Base-by-base conservation (phyloP, 2,113 vertebrate species). In the Cariama cristata region DNA sequence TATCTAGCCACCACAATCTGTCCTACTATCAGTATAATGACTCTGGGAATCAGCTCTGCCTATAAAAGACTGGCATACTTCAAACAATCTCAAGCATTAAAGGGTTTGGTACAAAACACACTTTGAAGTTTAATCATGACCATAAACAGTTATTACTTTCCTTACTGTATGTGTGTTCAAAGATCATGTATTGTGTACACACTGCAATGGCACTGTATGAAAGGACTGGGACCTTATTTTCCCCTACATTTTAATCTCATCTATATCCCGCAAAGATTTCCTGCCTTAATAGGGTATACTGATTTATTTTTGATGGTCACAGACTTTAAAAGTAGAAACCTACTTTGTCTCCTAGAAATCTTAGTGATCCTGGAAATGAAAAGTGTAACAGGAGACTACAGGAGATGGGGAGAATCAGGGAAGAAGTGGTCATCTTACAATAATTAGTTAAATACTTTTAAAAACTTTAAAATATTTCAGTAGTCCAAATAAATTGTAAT, bases 111-210 rank as follows among this genome's bases (percentile, higher is more conserved):
- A 63, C 60, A 87, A 96, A 96, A 85, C 86, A 93, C 15, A 9
- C 89, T 96, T 96, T 96, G 94, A 95, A 95, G 86, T 96, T 91
- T 89, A 89, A 79, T 89, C 24, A 9, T 27, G 60, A 14, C 30
- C 44, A 79, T 96, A 97, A 97, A 97, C 19, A 27, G 12, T 84
- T 86, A 94, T 18, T 74, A 60, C 56, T 86, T 83, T 69, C 33
- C 22, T 75, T 66, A 75, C 14, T 20, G 38, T 66, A 27, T 52
- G 5, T 6, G 14, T 60, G 87, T 79, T 94, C 87, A 96, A 97
- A 96, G 80, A 85, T 87, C 47, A 52, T 1, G 1, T 63, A 58
- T 64, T 73, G 45, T 68, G 17, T 68, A 47, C 6, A 4, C 33
- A 90, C 26, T 30, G 5, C 28, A 79, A 11, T 8, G 42, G 17